A percentile compares a stretch with the other conserved stretches of the same genome.
Evolutionary conservation across 2,888 invertebrate genomes (phyloP).

Genomic region (Eustalomyia histrio): DNA sequence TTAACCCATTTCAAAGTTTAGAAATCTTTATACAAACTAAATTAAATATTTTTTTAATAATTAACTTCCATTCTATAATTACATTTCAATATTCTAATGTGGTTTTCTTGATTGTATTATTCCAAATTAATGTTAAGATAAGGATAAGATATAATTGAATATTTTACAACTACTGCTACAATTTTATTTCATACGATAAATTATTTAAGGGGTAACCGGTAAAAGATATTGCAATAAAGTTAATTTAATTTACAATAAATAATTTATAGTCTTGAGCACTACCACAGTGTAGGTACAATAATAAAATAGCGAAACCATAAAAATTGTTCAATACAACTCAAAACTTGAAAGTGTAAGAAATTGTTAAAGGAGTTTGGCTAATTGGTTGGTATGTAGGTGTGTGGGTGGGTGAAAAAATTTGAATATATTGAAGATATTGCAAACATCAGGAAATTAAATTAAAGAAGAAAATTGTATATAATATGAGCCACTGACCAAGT

Average conservation of each 20-base stretch:
- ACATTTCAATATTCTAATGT: no score
- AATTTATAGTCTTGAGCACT: slow-evolving; percentile 27
- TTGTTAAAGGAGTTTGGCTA: slow-evolving; percentile 1
- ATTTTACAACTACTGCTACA: no score
- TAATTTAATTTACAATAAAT: slow-evolving; percentile 57
- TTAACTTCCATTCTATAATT: no score
- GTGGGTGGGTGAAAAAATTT: not conserved
- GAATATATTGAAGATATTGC: slow-evolving; percentile 24
- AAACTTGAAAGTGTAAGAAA: slow-evolving; percentile 23
- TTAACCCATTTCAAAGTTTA: no score
- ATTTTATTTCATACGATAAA: no score
- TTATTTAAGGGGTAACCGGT: no score
- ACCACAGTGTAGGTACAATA: not conserved
- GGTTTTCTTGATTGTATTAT: no score
- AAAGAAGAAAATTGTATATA: not conserved
- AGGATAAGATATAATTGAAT: no score
- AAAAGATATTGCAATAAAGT: slow-evolving; percentile 1
- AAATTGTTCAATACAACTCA: not conserved
- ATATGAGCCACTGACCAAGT: slow-evolving; percentile 51
- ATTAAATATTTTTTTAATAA: no score
- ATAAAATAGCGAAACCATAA: not conserved
- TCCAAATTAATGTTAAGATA: no score
- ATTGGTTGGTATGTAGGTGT: not conserved
- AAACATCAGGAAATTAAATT: slow-evolving; percentile 45
- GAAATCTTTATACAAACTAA: no score